Percentiles rank a stretch among this genome's conserved stretches.
These are phyloP conservation scores for Bruchidius siliquastri DNA, from an alignment of 2,888 invertebrate species.

Conservation along the genomic window DNA sequence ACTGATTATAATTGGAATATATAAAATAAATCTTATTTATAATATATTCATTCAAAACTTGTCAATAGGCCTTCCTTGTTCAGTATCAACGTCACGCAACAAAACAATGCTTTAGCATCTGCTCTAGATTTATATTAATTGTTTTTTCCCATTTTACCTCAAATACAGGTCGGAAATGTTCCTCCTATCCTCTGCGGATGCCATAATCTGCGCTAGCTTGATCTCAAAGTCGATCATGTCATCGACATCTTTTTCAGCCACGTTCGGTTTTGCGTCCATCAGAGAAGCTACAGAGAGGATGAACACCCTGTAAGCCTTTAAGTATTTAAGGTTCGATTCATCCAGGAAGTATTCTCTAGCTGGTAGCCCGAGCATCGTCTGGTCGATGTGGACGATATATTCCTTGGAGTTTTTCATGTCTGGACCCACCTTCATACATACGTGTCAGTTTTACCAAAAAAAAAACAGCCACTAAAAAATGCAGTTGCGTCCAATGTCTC, in stretches of 20 bases:
- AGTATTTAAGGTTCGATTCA: conserved; percentile 61
- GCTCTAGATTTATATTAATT: no score
- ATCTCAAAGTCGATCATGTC: conserved; percentile 78
- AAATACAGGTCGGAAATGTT: conserved; percentile 82
- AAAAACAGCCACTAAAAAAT: no score
- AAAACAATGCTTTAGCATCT: no score
- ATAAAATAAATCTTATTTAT: no score
- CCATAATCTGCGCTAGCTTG: conserved; percentile 66
- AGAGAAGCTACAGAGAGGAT: conserved; percentile 68
- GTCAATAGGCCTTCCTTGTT: no score
- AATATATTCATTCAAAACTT: no score
- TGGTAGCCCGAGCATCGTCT: conserved; percentile 75
- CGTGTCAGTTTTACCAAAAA: no score
- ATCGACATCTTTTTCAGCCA: conserved; percentile 62
- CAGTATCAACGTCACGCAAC: neutral
- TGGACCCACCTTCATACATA: conserved; percentile 54
- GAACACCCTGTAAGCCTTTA: conserved; percentile 76
- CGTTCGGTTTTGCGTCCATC: conserved; percentile 63
- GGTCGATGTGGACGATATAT: conserved; percentile 86
- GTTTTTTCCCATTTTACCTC: conserved; percentile 7
- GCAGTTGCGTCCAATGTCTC: no score
- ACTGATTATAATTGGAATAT: no score
- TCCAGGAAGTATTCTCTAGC: conserved; percentile 70
- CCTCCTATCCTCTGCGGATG: conserved; percentile 71
- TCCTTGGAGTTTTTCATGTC: conserved; percentile 90